Evolutionary conservation across 2,113 vertebrate species (phyloP).

Genomic region (Clarias macrocephalus): DNA sequence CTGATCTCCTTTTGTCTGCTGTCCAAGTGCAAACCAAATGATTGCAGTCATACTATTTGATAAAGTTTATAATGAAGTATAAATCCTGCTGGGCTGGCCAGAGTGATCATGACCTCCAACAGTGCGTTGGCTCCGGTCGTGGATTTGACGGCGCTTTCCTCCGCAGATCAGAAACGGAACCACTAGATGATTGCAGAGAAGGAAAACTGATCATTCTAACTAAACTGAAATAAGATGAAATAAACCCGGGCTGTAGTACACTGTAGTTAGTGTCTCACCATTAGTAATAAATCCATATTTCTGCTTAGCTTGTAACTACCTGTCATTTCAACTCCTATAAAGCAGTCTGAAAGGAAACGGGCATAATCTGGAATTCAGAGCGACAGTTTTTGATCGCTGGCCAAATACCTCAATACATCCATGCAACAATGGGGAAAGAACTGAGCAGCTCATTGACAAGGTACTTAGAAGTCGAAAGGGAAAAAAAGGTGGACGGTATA

Average conservation of each 20-base stretch:
- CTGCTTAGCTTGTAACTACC: conserved; percentile 50
- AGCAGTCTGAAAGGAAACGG: conserved; percentile 20
- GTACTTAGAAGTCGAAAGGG: background rate
- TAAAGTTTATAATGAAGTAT: conserved; percentile 41
- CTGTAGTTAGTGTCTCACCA: conserved; percentile 16
- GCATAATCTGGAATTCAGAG: background rate
- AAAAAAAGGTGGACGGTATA: background rate
- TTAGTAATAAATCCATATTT: conserved; percentile 37
- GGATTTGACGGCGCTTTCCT: conserved; percentile 56
- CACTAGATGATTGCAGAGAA: conserved; percentile 32
- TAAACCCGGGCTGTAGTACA: background rate
- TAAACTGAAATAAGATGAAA: background rate
- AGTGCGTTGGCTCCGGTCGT: conserved; percentile 52
- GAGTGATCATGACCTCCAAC: conserved; percentile 26
- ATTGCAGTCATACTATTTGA: conserved; percentile 35
- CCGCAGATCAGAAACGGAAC: conserved; percentile 48
- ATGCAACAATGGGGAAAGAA: background rate
- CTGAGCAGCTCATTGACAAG: too few species aligned
- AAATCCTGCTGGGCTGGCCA: conserved; percentile 27
- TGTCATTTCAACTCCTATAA: conserved; percentile 48
- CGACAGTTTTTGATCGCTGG: background rate
- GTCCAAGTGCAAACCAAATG: conserved; percentile 18
- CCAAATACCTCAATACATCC: background rate
- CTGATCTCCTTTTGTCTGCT: background rate
- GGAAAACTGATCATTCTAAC: conserved; percentile 13